These are phyloP conservation scores for Podotricha telesiphe DNA, from an alignment of 2,888 invertebrate species.

Conservation along the genomic window DNA sequence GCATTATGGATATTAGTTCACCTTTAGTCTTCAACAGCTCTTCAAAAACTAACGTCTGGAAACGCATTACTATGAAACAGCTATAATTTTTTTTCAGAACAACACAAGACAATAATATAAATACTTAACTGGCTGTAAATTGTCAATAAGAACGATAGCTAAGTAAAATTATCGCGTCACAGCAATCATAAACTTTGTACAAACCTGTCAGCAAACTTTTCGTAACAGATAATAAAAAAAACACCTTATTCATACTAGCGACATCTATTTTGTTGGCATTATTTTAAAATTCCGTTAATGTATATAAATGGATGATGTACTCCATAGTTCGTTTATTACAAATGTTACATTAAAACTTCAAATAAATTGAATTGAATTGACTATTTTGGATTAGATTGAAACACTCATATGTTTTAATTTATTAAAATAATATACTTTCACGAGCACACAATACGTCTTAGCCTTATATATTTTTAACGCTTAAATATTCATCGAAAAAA, in stretches of 20 bases:
- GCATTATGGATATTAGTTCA: slow-evolving; percentile 10
- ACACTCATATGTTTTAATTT: background rate
- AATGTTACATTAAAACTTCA: background rate
- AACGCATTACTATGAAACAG: slow-evolving; percentile 22
- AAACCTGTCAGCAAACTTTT: slow-evolving; percentile 34
- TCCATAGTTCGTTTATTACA: background rate
- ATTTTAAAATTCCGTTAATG: background rate
- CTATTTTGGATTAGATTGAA: background rate
- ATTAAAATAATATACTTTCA: background rate
- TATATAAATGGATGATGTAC: background rate
- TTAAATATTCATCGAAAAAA: background rate
- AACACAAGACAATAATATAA: background rate
- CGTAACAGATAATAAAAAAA: slow-evolving; percentile 40
- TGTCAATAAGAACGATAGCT: slow-evolving; percentile 12
- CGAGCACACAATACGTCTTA: background rate
- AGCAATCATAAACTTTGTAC: slow-evolving; percentile 30
- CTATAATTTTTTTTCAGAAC: background rate
- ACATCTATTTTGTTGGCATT: slow-evolving; percentile 17
- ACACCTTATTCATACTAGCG: slow-evolving; percentile 15
- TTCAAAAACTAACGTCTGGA: slow-evolving; percentile 14
- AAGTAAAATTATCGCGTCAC: slow-evolving; percentile 31
- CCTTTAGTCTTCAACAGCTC: slow-evolving; percentile 22
- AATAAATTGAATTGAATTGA: background rate
- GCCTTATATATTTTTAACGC: background rate
- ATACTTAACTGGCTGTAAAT: slow-evolving; percentile 3